A percentile compares a stretch with the other conserved stretches of the same genome.
These are phyloP conservation scores for Euproctis similis DNA, from an alignment of 2,888 invertebrate genomes.

Conservation along the genomic window DNA sequence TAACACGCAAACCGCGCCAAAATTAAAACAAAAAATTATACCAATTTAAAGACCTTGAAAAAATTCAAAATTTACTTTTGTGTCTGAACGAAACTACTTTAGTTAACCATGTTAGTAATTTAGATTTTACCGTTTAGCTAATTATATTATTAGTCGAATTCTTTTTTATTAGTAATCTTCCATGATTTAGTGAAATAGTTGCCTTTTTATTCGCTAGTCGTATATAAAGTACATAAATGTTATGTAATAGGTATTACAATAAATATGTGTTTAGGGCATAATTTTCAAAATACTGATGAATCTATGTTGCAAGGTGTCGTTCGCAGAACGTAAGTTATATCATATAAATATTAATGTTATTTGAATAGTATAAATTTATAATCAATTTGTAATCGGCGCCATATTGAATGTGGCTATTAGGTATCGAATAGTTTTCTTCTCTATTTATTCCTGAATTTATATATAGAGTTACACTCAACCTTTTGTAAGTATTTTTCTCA, in stretches of 20 bases:
- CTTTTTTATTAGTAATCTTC: slow-evolving; percentile 29
- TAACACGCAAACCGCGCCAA: too few species aligned
- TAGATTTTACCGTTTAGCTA: slow-evolving; percentile 23
- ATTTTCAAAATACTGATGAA: slow-evolving; percentile 11
- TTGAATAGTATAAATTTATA: slow-evolving; percentile 23
- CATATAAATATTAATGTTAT: slow-evolving; percentile 15
- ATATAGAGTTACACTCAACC: slow-evolving; percentile 25
- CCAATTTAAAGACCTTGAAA: too few species aligned
- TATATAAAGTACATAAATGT: slow-evolving; percentile 31
- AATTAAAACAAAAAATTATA: too few species aligned
- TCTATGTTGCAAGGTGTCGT: slow-evolving; percentile 9
- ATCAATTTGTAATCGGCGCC: slow-evolving; percentile 30
- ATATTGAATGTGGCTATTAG: slow-evolving; percentile 34
- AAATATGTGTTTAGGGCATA: slow-evolving; percentile 22
- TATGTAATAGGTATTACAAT: slow-evolving; percentile 5
- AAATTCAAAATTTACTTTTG: too few species aligned
- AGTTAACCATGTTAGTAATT: slow-evolving; percentile 11
- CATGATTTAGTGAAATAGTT: slow-evolving; percentile 24
- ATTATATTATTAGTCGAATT: slow-evolving; percentile 26
- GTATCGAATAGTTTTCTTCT: slow-evolving; percentile 14
- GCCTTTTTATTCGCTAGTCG: slow-evolving; percentile 33
- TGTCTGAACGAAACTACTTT: slow-evolving; percentile 1
- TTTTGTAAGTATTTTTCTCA: slow-evolving; percentile 20
- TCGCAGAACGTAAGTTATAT: slow-evolving; percentile 28
- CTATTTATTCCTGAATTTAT: slow-evolving; percentile 10